Percentiles rank a stretch among this genome's conserved stretches.
phyloP scores from a whole-genome alignment of 1,140 invertebrate species.

The Zaprionus lachaisei region DNA sequence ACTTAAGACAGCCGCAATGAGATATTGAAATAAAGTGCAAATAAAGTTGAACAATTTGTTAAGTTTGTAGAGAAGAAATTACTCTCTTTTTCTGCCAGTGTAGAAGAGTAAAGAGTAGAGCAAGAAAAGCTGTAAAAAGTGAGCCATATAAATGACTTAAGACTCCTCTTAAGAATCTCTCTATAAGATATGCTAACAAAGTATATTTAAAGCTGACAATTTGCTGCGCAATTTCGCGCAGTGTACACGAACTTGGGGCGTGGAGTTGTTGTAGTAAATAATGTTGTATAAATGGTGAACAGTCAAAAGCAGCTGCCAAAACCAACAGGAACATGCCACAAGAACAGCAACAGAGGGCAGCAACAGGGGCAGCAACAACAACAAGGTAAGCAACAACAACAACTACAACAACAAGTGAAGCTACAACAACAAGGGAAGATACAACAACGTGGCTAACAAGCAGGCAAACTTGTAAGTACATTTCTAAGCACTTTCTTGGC shows the following conservation, averaged over 20 bases:
- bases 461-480: constrained; percentile 39
- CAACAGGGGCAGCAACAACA: too few species aligned
- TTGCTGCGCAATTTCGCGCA: not conserved
- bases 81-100: not conserved
- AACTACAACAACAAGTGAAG: not conserved
- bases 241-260: not conserved
- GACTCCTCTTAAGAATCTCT: not conserved
- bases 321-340: constrained; percentile 10
- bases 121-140: not conserved
- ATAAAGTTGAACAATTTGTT: not conserved
- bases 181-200: not conserved
- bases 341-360: not conserved
- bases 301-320: constrained; percentile 13
- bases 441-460: constrained; percentile 9
- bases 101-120: not conserved
- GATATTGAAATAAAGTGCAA: not conserved
- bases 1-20: not conserved
- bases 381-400: not conserved
- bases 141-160: too few species aligned
- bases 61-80: not conserved
- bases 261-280: not conserved
- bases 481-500: constrained; percentile 40
- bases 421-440: not conserved
- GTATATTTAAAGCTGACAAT: not conserved
- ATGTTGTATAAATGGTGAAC: constrained; percentile 45